Percentiles rank a stretch among this genome's conserved stretches.
Evolutionary conservation across 2,113 vertebrate genomes (phyloP).

Genomic region (Lota lota): DNA sequence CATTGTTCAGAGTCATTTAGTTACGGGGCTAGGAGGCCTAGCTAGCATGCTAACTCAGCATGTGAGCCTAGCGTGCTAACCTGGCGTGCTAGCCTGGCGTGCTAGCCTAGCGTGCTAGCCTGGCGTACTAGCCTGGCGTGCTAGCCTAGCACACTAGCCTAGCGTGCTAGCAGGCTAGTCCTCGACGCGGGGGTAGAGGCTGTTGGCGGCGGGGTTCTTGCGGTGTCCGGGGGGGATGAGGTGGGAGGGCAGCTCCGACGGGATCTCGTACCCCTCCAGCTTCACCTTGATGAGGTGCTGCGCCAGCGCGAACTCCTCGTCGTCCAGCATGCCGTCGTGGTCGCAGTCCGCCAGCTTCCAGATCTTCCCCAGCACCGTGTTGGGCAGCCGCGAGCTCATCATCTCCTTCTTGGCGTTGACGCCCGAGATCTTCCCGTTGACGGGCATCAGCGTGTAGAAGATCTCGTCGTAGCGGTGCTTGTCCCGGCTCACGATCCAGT

Average conservation of each 20-base stretch:
- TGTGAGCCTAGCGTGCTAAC: too few relatives aligned
- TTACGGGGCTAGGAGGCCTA: too few relatives aligned
- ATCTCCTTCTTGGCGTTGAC: constrained; percentile 96
- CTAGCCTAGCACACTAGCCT: too few relatives aligned
- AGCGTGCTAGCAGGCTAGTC: constrained; percentile 40
- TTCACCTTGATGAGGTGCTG: constrained; percentile 97
- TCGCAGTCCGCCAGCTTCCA: constrained; percentile 96
- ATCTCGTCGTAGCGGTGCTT: constrained; percentile 96
- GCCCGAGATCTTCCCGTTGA: constrained; percentile 93
- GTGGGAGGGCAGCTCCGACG: constrained; percentile 81
- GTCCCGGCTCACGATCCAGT: constrained; percentile 94
- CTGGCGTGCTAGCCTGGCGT: too few relatives aligned
- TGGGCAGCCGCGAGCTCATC: constrained; percentile 94
- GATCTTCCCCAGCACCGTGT: constrained; percentile 94
- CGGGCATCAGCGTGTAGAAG: constrained; percentile 91
- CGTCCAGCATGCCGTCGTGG: constrained; percentile 91
- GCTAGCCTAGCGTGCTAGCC: too few relatives aligned
- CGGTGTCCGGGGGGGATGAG: constrained; percentile 90
- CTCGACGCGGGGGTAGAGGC: constrained; percentile 50
- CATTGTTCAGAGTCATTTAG: too few relatives aligned
- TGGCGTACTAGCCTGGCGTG: too few relatives aligned
- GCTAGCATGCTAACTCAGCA: too few relatives aligned
- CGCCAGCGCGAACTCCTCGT: constrained; percentile 93
- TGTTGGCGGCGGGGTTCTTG: constrained; percentile 80
- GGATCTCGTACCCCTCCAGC: constrained; percentile 92